A percentile compares a stretch with the other conserved stretches of the same genome.
phyloP scores from a whole-genome alignment of 2,797 vertebrate species.

The Karalla daura region DNA sequence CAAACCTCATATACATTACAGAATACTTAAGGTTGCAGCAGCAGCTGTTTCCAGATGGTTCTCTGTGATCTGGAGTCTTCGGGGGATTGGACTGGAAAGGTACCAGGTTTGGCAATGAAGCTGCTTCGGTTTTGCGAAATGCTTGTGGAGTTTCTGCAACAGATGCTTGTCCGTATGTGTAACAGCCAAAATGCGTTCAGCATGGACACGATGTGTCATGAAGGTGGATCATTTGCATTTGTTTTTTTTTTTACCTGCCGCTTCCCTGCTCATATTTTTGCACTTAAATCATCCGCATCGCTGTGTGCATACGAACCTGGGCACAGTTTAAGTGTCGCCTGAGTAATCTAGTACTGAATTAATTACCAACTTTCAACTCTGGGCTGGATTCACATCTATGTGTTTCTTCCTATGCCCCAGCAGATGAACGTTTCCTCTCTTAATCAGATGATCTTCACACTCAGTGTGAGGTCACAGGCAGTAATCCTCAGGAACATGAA shows the following conservation, averaged over 20 bases:
- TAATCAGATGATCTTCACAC: constrained; percentile 15
- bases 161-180: constrained; percentile 39
- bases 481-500: constrained; percentile 3
- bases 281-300: too few species aligned
- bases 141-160: constrained; percentile 20
- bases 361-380: too few species aligned
- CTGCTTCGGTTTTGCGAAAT: constrained; percentile 28
- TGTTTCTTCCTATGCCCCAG: neutral
- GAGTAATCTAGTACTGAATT: too few species aligned
- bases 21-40: constrained; percentile 2
- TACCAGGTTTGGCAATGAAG: constrained; percentile 27
- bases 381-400: too few species aligned
- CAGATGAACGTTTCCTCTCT: neutral
- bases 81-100: constrained; percentile 1
- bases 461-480: constrained; percentile 13
- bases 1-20: constrained; percentile 3
- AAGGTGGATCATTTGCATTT: too few species aligned
- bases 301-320: too few species aligned
- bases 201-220: too few species aligned
- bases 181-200: too few species aligned
- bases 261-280: too few species aligned
- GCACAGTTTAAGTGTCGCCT: too few species aligned
- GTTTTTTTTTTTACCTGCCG: too few species aligned
- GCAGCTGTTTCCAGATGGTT: constrained; percentile 45
- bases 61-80: constrained; percentile 23